Evolutionary conservation across 2,113 vertebrate genomes (phyloP).

Genomic region (Muntiacus reevesi): DNA sequence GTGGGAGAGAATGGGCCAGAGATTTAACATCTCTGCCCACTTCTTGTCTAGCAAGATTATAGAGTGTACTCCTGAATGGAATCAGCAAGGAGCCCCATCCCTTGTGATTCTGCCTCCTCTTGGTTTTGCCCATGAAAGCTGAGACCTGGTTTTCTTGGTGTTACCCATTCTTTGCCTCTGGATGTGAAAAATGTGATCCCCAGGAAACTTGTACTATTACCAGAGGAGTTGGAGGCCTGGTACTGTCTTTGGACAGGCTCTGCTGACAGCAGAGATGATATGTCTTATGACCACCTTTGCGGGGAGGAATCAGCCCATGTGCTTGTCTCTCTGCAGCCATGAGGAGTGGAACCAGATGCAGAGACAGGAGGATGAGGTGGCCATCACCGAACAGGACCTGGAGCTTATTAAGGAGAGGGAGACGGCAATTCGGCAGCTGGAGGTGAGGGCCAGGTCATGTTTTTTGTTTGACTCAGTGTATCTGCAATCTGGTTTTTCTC

Average conservation of each 20-base stretch:
- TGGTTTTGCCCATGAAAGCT: conserved; percentile 10
- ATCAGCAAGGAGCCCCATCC: not conserved
- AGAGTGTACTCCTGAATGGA: not conserved
- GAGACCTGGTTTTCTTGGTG: not conserved
- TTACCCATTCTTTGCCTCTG: not conserved
- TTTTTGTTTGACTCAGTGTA: not conserved
- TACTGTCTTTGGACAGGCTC: not conserved
- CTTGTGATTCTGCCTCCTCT: not conserved
- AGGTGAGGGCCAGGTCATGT: conserved; percentile 82
- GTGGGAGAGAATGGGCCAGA: not conserved
- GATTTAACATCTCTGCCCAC: not conserved
- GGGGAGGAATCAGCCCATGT: not conserved
- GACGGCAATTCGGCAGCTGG: conserved; percentile 93
- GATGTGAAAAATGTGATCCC: not conserved
- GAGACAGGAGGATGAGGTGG: conserved; percentile 88
- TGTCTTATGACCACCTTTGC: not conserved
- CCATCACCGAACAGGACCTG: conserved; percentile 95
- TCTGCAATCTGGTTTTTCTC: not conserved
- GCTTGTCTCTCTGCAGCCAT: conserved; percentile 83
- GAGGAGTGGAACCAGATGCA: conserved; percentile 94
- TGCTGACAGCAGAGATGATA: not conserved
- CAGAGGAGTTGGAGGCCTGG: not conserved
- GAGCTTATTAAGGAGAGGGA: conserved; percentile 97
- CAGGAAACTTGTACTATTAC: not conserved
- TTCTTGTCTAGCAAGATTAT: not conserved